Percentiles rank a stretch among this genome's conserved stretches.
phyloP scores from a whole-genome alignment of 2,113 vertebrate genomes.

The Ranitomeya variabilis region DNA sequence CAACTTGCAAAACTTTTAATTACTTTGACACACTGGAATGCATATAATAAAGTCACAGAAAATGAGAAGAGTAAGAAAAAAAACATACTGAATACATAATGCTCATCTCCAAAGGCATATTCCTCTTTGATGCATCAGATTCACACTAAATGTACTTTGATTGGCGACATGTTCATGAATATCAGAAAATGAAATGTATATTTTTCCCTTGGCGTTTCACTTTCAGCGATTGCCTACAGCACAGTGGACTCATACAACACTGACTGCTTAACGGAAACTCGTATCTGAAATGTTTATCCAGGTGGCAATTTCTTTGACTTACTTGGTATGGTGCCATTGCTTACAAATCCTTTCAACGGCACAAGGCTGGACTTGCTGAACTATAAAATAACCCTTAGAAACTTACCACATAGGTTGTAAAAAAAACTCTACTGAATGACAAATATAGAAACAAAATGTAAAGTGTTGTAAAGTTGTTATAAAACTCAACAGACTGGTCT shows the following conservation, averaged over 20 bases:
- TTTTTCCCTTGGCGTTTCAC: slow-evolving; percentile 1
- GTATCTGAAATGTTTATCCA: slow-evolving; percentile 54
- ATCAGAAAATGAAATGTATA: slow-evolving; percentile 36
- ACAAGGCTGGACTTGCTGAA: slow-evolving; percentile 27
- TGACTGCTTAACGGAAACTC: slow-evolving; percentile 37
- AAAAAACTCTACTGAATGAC: slow-evolving; percentile 25
- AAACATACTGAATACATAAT: slow-evolving; percentile 9
- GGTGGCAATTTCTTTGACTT: slow-evolving; percentile 27
- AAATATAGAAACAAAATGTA: slow-evolving; percentile 35
- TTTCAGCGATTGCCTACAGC: slow-evolving; percentile 12
- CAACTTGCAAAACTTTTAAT: not conserved
- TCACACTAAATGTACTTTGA: slow-evolving; percentile 17
- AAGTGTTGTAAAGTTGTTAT: slow-evolving; percentile 41
- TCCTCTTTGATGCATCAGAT: slow-evolving; percentile 11
- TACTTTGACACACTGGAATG: not conserved
- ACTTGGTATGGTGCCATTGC: slow-evolving; percentile 45
- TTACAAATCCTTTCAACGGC: slow-evolving; percentile 47
- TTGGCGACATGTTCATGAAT: slow-evolving; percentile 34
- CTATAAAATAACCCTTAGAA: slow-evolving; percentile 44
- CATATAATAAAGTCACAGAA: not conserved
- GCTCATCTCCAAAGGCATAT: slow-evolving; percentile 29
- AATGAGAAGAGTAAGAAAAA: not conserved
- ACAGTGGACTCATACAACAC: slow-evolving; percentile 4
- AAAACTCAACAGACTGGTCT: not conserved
- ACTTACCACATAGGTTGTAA: slow-evolving; percentile 38